phyloP scores from a whole-genome alignment of 1,140 invertebrate species.

The Ditylenchus dipsaci region DNA sequence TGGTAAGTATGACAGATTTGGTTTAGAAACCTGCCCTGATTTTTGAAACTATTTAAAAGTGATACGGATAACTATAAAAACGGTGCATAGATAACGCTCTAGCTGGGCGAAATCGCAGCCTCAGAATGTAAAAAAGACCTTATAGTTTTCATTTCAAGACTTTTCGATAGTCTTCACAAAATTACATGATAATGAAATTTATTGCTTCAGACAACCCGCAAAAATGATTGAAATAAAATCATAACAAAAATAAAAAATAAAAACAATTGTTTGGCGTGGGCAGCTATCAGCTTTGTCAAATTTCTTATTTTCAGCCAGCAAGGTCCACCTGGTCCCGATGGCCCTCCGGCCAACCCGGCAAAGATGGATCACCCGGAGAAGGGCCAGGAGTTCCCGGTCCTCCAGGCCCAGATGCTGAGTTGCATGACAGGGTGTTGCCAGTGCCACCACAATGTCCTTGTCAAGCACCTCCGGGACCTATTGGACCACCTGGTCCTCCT shows the following conservation, averaged over 20 bases:
- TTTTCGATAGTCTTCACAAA: too few relatives aligned
- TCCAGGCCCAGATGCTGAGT: slow-evolving; percentile 54
- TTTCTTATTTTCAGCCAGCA: slow-evolving; percentile 39
- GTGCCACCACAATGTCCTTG: slow-evolving; percentile 57
- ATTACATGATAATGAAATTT: too few relatives aligned
- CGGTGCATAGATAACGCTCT: too few relatives aligned
- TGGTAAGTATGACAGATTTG: slow-evolving; percentile 19
- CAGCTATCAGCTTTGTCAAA: neutral
- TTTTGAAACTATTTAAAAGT: too few relatives aligned
- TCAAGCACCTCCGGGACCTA: slow-evolving; percentile 46
- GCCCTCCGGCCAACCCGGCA: slow-evolving; percentile 48
- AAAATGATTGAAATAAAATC: too few relatives aligned
- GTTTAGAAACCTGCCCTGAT: neutral
- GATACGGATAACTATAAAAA: too few relatives aligned
- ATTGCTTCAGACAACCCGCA: too few relatives aligned
- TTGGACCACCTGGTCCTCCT: slow-evolving; percentile 48
- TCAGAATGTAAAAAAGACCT: too few relatives aligned
- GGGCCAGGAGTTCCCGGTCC: slow-evolving; percentile 48
- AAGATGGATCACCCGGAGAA: slow-evolving; percentile 52
- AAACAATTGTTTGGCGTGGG: too few relatives aligned
- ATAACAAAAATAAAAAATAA: too few relatives aligned
- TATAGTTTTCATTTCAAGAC: too few relatives aligned
- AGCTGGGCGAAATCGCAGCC: too few relatives aligned
- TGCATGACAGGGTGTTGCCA: slow-evolving; percentile 58
- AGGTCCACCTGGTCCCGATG: slow-evolving; percentile 53